Conservation (phyloP, 2,888 invertebrate genomes). For the Tipula unca region DNA sequence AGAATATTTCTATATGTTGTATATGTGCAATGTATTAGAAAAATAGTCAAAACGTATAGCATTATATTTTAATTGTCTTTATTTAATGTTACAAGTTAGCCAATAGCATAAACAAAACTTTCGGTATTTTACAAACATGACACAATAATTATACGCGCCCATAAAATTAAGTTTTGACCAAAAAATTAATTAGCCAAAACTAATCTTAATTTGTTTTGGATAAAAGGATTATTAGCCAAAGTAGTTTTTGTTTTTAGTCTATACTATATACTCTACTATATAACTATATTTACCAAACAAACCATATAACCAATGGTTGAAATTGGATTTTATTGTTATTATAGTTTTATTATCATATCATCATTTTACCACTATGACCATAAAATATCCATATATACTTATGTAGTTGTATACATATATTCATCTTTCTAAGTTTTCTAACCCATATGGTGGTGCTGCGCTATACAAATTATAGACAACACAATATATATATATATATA, state of each 20-base stretch:
- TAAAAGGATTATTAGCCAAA: not conserved
- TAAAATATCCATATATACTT: not conserved
- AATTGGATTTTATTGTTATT: not conserved
- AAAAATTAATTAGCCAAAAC: not conserved
- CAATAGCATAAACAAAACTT: not conserved
- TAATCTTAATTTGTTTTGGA: not conserved
- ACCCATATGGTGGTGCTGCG: not conserved
- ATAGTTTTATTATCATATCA: not conserved
- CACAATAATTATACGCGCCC: not conserved
- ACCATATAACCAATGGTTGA: not conserved
- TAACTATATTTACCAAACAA: not conserved
- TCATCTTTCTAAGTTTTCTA: too few species aligned
- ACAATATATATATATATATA: too few species aligned
- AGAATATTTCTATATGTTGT: too few species aligned
- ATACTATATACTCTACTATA: not conserved
- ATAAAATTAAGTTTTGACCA: not conserved
- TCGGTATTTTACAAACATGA: not conserved
- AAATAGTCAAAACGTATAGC: too few species aligned
- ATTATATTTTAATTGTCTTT: too few species aligned
- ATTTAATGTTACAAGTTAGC: not conserved
- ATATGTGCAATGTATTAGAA: too few species aligned
- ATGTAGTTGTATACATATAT: not conserved
- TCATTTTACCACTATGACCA: not conserved
- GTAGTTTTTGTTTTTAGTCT: not conserved
- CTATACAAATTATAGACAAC: too few species aligned